Evolutionary conservation across 2,888 invertebrate species (phyloP).

Genomic region (Morpho achilles): DNA sequence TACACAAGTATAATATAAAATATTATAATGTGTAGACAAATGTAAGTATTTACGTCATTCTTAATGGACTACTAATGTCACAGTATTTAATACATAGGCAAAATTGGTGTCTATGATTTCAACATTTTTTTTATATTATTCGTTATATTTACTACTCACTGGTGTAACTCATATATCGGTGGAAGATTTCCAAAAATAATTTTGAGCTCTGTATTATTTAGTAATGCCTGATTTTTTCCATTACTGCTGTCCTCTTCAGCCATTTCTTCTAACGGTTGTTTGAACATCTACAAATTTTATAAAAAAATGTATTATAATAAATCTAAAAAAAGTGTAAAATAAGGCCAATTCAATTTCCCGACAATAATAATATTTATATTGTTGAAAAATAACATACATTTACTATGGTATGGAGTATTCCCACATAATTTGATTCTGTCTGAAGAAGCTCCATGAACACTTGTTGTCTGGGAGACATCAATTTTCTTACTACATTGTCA

Average conservation of each 20-base stretch:
- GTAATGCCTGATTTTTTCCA: conserved; percentile 82
- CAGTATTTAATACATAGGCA: too few species aligned
- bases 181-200: conserved; percentile 97
- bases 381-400: conserved; percentile 78
- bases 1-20: too few species aligned
- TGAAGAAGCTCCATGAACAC: conserved; percentile 95
- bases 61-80: too few species aligned
- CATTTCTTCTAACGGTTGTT: conserved; percentile 93
- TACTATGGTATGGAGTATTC: conserved; percentile 95
- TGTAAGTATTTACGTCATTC: too few species aligned
- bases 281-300: conserved; percentile 86
- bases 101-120: too few species aligned
- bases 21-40: too few species aligned
- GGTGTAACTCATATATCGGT: conserved; percentile 96
- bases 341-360: too few species aligned
- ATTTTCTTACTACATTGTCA: conserved; percentile 82
- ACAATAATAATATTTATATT: too few species aligned
- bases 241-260: conserved; percentile 85
- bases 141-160: conserved; percentile 63
- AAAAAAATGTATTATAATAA: not conserved
- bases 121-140: too few species aligned
- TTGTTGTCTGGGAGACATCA: conserved; percentile 87
- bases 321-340: too few species aligned
- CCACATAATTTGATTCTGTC: conserved; percentile 98
- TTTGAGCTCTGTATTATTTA: conserved; percentile 95